These are phyloP conservation scores for Desmophyllum pertusum DNA, from an alignment of 92 coral and sea anemone species.

Conservation along the genomic window DNA sequence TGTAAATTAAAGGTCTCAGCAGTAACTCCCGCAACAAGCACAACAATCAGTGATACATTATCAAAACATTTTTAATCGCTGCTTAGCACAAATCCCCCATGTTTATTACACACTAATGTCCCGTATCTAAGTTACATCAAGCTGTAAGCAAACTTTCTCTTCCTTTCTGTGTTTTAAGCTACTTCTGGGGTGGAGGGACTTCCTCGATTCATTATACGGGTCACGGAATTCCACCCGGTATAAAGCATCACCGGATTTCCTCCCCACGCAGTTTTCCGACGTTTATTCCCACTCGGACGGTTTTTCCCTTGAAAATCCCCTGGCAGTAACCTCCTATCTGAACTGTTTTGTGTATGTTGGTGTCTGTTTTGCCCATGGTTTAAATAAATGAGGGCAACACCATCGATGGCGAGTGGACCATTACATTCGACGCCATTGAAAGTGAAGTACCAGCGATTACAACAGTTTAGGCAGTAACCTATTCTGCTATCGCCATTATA, in stretches of 20 bases:
- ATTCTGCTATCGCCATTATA: conserved; percentile 17
- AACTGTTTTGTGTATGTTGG: neutral
- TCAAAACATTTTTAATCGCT: too few species aligned
- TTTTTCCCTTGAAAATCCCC: conserved; percentile 12
- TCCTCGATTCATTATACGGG: conserved; percentile 39
- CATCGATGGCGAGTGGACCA: conserved; percentile 3
- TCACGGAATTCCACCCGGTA: conserved; percentile 10
- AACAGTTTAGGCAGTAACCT: neutral
- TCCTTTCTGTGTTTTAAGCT: neutral
- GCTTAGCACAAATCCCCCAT: too few species aligned
- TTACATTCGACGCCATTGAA: conserved; percentile 4
- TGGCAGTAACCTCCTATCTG: conserved; percentile 19
- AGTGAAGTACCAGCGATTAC: conserved; percentile 37
- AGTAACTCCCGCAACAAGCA: too few species aligned
- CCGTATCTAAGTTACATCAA: too few species aligned
- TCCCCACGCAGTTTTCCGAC: neutral
- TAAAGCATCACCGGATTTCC: neutral
- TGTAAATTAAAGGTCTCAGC: too few species aligned
- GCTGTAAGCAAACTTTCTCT: neutral
- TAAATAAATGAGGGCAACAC: neutral
- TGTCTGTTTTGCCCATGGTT: conserved; percentile 19
- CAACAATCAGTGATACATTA: too few species aligned
- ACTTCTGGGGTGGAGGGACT: conserved; percentile 21
- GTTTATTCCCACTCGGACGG: neutral
- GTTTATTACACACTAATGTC: too few species aligned